phyloP scores from a whole-genome alignment of 2,113 vertebrate species.

The Ellobius talpinus region DNA sequence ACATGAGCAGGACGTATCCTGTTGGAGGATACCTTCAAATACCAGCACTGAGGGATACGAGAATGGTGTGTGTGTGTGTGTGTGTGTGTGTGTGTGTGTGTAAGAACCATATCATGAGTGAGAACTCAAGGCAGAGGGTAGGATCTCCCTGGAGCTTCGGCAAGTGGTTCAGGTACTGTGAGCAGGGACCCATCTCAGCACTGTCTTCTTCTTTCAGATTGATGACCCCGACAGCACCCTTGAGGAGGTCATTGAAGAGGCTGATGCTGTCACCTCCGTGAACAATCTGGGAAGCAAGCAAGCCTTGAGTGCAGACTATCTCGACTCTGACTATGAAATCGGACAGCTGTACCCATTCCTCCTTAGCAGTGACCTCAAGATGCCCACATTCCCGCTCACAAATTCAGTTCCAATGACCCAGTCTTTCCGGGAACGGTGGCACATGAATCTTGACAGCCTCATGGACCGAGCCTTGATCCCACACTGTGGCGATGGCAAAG shows the following conservation, averaged over 20 bases:
- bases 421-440: slow-evolving; percentile 85
- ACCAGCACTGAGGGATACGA: not conserved
- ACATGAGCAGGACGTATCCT: not conserved
- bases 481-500: slow-evolving; percentile 83
- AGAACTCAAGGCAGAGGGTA: not conserved
- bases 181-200: not conserved
- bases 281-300: slow-evolving; percentile 85
- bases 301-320: slow-evolving; percentile 87
- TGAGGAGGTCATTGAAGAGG: slow-evolving; percentile 82
- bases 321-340: slow-evolving; percentile 82
- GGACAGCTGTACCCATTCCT: slow-evolving; percentile 86
- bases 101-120: not conserved
- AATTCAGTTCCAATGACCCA: slow-evolving; percentile 84
- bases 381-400: slow-evolving; percentile 82
- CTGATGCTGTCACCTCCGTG: slow-evolving; percentile 50
- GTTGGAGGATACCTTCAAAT: not conserved
- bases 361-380: slow-evolving; percentile 78
- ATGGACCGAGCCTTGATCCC: slow-evolving; percentile 84
- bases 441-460: slow-evolving; percentile 80
- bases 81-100: not conserved
- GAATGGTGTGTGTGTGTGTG: not conserved
- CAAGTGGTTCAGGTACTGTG: not conserved
- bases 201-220: slow-evolving; percentile 84
- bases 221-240: slow-evolving; percentile 85
- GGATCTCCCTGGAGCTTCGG: not conserved